Base-by-base conservation (phyloP, 2,888 invertebrate genomes). In the Scaptomyza polygonia region DNA sequence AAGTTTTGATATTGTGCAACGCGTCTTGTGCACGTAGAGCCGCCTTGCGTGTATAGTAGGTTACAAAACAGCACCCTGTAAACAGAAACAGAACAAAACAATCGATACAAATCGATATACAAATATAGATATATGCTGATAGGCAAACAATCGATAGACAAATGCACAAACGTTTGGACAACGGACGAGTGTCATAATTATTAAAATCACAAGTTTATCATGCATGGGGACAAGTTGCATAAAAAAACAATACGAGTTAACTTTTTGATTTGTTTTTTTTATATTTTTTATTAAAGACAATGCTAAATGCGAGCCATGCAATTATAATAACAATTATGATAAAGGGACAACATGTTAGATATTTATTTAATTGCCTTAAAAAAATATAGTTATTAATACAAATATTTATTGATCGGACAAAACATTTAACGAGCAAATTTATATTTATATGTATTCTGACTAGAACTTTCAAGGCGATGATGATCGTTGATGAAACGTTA, bases 31-130 rank as follows among this genome's bases (percentile, higher is more conserved):
- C 99, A 93, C 96, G 96, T 92, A 99, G 94, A 90, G 99, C 99
- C 89, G 98, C 96, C 94, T 98, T 98, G 92, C 99, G 95, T 89
- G 98, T 98, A 94, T 96, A 99, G 94, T 97, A 99, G 92, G 99
- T 99, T 91, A 99, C 99, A 94, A 99, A 99, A 95, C 99, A 99
- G 95, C 99, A 99, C 93, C 99, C 99, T 99, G 96, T 72, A 96
- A 93, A 93, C 93, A 36, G 92, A 86, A 93, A 93, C 93, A 92
- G 52, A 75, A 74, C 62, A 29, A 57, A 67, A 77, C 77, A 88
- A 88, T 88, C 83, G 87, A 69, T 77, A 77, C 67, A 73, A 67
- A 72, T 79, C 80, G 80, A 84, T 81, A 79, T 76, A 82, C 42
- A 42, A 5, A 30, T 45, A 73, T 68, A 80, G 75, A 80, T 36